Base-by-base conservation (phyloP, 2,888 invertebrate species). In the Phragmatobia fuliginosa region DNA sequence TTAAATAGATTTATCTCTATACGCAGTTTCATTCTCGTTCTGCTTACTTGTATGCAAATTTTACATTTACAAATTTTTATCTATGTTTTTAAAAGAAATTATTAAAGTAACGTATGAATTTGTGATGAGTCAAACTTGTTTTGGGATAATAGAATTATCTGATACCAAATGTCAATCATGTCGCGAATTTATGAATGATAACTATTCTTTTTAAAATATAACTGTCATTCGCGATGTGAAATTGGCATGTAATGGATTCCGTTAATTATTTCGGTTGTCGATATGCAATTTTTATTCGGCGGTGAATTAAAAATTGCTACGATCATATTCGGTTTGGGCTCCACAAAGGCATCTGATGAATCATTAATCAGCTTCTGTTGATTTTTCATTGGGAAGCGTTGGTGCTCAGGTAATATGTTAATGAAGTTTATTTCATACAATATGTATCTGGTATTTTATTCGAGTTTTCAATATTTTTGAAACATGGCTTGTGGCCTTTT, bases 351-450 rank as follows among this genome's bases (percentile, higher is more conserved):
- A 85, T 89, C 82, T 72, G 83, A 87, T 94, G 92, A 93, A 95
- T 94, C 80, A 90, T 93, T 92, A 83, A 95, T 91, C 61, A 73
- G 69, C 68, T 85, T 76, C 77, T 90, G 92, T 92, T 94, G 90
- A 88, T 91, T 91, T 91, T 93, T 83, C 87, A 79, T 78, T 85
- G 87, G 84, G 90, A 93, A 90, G 94, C 92, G 94, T 93, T 86
- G 88, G 88, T 80, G 86, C 88, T 75, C 67, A 88, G 85, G 83
- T 91, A 90, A 92, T 91, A 85, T 88, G 85, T 85, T 87, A 87
- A 89, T 88, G 77, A 80, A 87, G 82, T 87, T 87, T 86, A 83
- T 86, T 84, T 85, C 80, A 81, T 82, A n/a, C 62, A 77, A 73
- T 78, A 75, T 77, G 78, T 71, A 80, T 60, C 6, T 49, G 31